Evolutionary conservation across 2,113 vertebrate genomes (phyloP), one percentile per base, ranked within the genome.

Genomic region (Leptobrachium leishanense): DNA sequence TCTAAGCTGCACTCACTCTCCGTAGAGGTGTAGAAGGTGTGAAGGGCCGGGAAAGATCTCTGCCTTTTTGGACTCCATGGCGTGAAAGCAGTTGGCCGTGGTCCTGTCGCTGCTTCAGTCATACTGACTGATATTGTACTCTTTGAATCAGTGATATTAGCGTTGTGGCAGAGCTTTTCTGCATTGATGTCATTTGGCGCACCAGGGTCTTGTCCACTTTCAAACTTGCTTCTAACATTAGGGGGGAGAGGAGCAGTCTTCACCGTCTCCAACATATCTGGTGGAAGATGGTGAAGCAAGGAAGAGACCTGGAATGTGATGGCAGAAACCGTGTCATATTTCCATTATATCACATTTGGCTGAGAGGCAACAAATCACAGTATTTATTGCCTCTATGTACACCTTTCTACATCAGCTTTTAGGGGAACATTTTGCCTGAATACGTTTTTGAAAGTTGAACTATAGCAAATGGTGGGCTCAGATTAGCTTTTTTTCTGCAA

Each of bases 1-100:
- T 85, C 82, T 8, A 62, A 73, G 11, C 82, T 81, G 71, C 77
- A 83, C 7, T 82, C 84, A 39, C 82, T 80, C 46, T 85, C 84
- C 0, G 74, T 83, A 0, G 77, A 80, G 11, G 68, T 83, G 7
- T 68, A 41, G 40, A 81, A 42, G 11, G 71, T 40, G 0, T 54
- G 70, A 31, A 82, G 54, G 0, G 41, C 4, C 3, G 70, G 43
- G 12, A 81, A 68, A 13, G 72, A 74, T 2, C 11, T 71, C 0
- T 74, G 65, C 10, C 46, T 43, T 42, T 46, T 69, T 65, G 69
- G 72, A 57, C 74, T 82, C 83, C 83, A 82, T 2, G 77, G 82
- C 2, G 43, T 64, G 68, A 82, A 84, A 39, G 83, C 64, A 0
- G 76, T 76, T 1, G 4, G 59, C 20, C 54, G 50, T 50, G 64